Conservation (phyloP, 2,797 vertebrate genomes). For the Gallirallus australis region DNA sequence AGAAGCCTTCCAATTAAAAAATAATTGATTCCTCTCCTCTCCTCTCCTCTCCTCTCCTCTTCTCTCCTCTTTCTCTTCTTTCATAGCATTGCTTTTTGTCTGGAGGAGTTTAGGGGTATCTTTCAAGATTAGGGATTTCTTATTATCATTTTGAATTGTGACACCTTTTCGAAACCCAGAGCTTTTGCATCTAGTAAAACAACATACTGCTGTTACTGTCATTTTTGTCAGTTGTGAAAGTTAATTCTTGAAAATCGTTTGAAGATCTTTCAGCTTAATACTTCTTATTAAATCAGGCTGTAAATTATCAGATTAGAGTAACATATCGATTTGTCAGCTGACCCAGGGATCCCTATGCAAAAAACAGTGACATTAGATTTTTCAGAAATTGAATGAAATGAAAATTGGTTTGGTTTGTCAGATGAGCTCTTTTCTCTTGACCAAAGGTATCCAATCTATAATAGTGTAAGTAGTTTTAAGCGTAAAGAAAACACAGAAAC, state of each 20-base stretch:
- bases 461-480: background rate
- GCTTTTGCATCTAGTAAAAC: background rate
- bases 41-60: no score
- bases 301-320: background rate
- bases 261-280: background rate
- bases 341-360: background rate
- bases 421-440: background rate
- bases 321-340: background rate
- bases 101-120: background rate
- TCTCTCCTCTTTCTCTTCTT: no score
- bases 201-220: background rate
- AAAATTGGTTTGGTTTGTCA: background rate
- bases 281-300: background rate
- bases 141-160: background rate
- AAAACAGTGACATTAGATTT: background rate
- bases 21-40: no score
- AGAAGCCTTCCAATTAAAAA: background rate
- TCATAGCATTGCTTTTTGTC: background rate
- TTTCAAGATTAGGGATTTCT: background rate
- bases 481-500: background rate
- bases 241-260: background rate
- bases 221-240: background rate
- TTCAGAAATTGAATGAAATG: background rate
- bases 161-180: background rate
- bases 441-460: background rate